phyloP scores from a whole-genome alignment of 2,797 vertebrate species.

The Cottoperca gobio region DNA sequence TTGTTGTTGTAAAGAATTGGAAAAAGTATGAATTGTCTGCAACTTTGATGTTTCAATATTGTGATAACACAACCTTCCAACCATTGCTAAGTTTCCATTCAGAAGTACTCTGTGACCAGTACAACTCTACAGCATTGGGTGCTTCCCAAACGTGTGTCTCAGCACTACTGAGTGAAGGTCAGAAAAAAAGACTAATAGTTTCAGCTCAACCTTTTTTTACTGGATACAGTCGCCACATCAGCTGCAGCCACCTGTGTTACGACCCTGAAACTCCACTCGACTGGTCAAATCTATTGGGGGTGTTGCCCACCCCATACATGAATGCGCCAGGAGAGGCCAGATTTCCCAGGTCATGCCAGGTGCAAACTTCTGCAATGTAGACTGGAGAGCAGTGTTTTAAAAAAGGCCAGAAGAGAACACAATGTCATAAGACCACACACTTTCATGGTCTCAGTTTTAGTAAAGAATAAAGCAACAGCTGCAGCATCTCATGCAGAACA shows the following conservation, averaged over 20 bases:
- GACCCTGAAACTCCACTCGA: background rate
- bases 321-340: background rate
- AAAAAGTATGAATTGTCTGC: background rate
- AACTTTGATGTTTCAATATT: background rate
- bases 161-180: background rate
- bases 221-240: background rate
- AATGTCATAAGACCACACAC: background rate
- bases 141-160: background rate
- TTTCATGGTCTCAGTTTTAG: background rate
- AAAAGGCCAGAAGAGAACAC: slow-evolving; percentile 2
- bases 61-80: background rate
- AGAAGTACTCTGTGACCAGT: no score
- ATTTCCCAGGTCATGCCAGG: background rate
- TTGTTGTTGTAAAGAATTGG: background rate
- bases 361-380: background rate
- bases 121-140: no score
- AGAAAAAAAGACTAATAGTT: background rate
- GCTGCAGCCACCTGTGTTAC: background rate
- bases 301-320: background rate
- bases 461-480: background rate
- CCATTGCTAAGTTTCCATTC: background rate
- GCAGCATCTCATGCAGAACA: background rate
- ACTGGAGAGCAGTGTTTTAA: background rate
- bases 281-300: background rate
- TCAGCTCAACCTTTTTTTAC: background rate